These are phyloP conservation scores for Paratilapia polleni DNA, from an alignment of 2,113 vertebrate species.

Conservation along the genomic window DNA sequence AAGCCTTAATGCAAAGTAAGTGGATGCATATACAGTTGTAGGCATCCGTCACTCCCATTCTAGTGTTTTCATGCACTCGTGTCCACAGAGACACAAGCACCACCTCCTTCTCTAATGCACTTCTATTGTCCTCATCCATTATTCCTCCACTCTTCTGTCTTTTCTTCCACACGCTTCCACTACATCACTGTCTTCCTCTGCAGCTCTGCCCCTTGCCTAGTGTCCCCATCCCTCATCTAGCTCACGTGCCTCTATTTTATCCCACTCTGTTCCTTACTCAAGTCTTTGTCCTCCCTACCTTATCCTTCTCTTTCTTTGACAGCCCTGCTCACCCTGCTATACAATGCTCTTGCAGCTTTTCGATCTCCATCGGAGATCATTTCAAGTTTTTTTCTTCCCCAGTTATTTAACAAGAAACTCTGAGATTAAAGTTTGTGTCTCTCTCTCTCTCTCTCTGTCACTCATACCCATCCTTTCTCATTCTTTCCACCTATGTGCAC, in stretches of 20 bases:
- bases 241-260: constrained; percentile 31
- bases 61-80: not conserved
- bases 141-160: constrained; percentile 68
- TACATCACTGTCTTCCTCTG: constrained; percentile 76
- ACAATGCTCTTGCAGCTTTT: constrained; percentile 5
- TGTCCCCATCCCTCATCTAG: constrained; percentile 71
- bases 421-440: not conserved
- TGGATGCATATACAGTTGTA: constrained; percentile 14
- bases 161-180: constrained; percentile 56
- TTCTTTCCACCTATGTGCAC: not conserved
- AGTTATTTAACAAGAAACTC: constrained; percentile 29
- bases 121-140: constrained; percentile 84
- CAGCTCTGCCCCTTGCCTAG: constrained; percentile 66
- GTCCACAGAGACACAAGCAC: constrained; percentile 24
- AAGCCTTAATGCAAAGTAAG: constrained; percentile 40
- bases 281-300: constrained; percentile 40
- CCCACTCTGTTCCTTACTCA: constrained; percentile 59
- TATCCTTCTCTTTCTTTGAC: constrained; percentile 54
- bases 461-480: not conserved
- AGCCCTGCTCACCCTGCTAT: not conserved
- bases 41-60: constrained; percentile 6
- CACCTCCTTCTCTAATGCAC: constrained; percentile 78
- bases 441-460: not conserved
- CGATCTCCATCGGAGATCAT: constrained; percentile 31
- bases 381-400: constrained; percentile 12